A percentile compares a stretch with the other conserved stretches of the same genome.
Evolutionary conservation across 1,140 invertebrate species (phyloP).

Genomic region (Radopholus similis): DNA sequence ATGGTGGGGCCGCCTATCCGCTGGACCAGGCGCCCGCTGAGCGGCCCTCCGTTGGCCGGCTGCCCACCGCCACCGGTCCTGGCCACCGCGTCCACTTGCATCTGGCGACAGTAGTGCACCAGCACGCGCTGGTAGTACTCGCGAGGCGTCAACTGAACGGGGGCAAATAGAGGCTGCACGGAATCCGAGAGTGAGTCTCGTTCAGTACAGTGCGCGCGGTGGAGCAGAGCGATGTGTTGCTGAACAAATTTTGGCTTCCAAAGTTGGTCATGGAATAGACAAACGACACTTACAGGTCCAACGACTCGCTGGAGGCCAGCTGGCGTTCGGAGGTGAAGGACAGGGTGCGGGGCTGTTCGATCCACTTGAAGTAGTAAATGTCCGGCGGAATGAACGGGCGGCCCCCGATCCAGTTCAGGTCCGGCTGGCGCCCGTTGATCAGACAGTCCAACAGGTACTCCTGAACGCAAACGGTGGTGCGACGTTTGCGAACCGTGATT

Average conservation of each 20-base stretch:
- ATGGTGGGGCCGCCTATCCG: background rate
- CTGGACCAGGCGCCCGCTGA: background rate
- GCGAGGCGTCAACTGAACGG: slow-evolving; percentile 56
- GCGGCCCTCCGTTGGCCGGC: background rate
- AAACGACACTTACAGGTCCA: slow-evolving; percentile 25
- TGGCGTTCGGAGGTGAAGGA: slow-evolving; percentile 57
- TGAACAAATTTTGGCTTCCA: background rate
- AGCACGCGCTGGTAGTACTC: slow-evolving; percentile 59
- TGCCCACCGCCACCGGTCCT: background rate
- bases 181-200: background rate
- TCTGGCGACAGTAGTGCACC: slow-evolving; percentile 44
- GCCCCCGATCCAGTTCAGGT: slow-evolving; percentile 59
- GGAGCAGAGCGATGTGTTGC: slow-evolving; percentile 7
- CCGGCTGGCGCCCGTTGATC: slow-evolving; percentile 58
- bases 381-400: slow-evolving; percentile 58
- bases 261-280: background rate
- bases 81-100: slow-evolving; percentile 26
- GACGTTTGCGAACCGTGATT: background rate
- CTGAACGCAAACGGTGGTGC: slow-evolving; percentile 29
- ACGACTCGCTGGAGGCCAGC: slow-evolving; percentile 54
- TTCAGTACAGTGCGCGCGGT: background rate
- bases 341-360: slow-evolving; percentile 57
- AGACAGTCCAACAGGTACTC: slow-evolving; percentile 59
- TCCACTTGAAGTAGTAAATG: slow-evolving; percentile 61
- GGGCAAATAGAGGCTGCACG: slow-evolving; percentile 55